phyloP scores from a whole-genome alignment of 2,797 vertebrate species.

The Eulemur mongoz region DNA sequence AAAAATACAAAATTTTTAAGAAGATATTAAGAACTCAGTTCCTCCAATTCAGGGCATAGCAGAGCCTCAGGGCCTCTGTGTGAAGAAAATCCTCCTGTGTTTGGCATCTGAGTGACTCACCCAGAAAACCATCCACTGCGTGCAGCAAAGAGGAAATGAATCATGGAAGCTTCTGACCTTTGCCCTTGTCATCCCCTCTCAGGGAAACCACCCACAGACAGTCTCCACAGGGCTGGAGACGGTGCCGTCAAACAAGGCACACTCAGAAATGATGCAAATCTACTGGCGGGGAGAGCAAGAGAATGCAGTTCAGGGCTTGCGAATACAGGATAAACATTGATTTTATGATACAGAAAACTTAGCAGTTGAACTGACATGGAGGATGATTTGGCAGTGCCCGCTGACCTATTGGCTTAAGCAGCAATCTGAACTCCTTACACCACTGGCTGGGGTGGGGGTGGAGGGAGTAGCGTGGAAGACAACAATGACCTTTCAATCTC shows the following conservation, averaged over 20 bases:
- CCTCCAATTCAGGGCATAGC: background rate
- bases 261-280: constrained; percentile 47
- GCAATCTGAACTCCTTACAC: background rate
- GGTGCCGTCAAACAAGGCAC: constrained; percentile 71
- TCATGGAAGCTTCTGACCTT: constrained; percentile 85
- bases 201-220: constrained; percentile 81
- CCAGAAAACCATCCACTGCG: constrained; percentile 78
- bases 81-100: constrained; percentile 60
- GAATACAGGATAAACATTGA: background rate
- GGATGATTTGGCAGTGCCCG: background rate
- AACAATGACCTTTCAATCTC: constrained; percentile 57
- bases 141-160: constrained; percentile 86
- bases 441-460: background rate
- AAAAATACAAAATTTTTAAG: constrained; percentile 13
- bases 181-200: constrained; percentile 83
- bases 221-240: constrained; percentile 78
- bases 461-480: background rate
- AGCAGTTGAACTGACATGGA: background rate
- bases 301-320: background rate
- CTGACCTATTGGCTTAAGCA: background rate
- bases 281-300: background rate
- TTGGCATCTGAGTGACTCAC: constrained; percentile 83
- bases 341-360: constrained; percentile 16
- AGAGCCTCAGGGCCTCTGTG: constrained; percentile 63
- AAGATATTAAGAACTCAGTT: constrained; percentile 33